These are phyloP conservation scores for Muscicapa striata DNA, from an alignment of 2,797 vertebrate species.

Conservation along the genomic window DNA sequence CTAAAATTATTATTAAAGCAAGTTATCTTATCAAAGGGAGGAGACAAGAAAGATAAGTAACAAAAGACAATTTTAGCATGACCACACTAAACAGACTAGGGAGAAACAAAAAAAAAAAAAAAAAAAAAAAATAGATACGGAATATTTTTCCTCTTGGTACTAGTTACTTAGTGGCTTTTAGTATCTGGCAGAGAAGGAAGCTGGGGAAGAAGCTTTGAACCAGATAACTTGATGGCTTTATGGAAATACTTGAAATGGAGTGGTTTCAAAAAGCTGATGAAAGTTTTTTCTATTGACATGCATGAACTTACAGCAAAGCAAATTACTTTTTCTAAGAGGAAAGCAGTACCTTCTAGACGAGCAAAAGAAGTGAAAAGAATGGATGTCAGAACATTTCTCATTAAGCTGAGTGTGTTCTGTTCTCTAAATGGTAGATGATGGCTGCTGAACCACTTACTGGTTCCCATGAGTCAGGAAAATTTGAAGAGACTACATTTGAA, in stretches of 20 bases:
- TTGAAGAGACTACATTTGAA: neutral
- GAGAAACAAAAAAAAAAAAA: neutral
- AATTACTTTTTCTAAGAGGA: neutral
- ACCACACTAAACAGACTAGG: neutral
- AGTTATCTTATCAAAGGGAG: neutral
- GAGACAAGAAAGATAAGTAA: neutral
- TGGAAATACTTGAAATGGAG: neutral
- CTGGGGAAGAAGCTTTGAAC: neutral
- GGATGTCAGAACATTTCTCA: neutral
- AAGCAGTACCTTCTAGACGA: neutral
- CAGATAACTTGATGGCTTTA: neutral
- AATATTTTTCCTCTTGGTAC: neutral
- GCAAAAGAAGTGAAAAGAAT: neutral
- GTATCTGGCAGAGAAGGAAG: neutral
- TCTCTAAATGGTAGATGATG: neutral
- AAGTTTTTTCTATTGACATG: neutral
- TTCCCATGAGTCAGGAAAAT: neutral
- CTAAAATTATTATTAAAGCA: neutral
- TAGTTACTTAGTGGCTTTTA: neutral
- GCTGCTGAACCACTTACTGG: neutral
- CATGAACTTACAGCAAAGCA: neutral
- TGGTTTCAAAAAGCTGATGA: neutral
- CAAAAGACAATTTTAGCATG: neutral
- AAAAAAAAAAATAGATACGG: fast-evolving
- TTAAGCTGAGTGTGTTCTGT: neutral